Evolutionary conservation across 2,888 invertebrate genomes (phyloP).

Genomic region (Lochmaea crataegi): DNA sequence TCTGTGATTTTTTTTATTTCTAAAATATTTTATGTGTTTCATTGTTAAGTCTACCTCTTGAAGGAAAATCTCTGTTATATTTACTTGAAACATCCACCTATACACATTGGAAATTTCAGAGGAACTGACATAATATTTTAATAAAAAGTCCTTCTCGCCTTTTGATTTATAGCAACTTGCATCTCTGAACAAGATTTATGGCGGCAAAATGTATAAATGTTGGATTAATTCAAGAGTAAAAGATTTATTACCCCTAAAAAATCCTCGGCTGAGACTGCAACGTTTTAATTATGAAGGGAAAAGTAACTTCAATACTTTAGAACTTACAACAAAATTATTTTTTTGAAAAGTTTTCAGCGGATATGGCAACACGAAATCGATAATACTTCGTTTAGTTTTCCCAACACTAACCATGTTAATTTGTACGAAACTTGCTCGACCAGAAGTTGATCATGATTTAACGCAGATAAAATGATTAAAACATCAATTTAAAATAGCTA

Average conservation of each 20-base stretch:
- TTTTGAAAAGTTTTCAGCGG: no score
- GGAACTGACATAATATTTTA: constrained; percentile 32
- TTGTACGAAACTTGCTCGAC: no score
- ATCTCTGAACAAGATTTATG: constrained; percentile 48
- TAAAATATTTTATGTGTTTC: neutral
- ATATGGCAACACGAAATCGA: no score
- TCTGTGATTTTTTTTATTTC: neutral
- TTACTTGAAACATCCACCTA: constrained; percentile 5
- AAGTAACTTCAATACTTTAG: neutral
- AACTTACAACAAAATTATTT: no score
- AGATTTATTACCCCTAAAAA: constrained; percentile 48
- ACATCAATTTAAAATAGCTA: no score
- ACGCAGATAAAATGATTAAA: no score
- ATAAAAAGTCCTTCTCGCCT: constrained; percentile 36
- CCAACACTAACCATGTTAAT: no score
- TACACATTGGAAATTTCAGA: constrained; percentile 20
- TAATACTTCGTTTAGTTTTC: no score
- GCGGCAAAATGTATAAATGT: constrained; percentile 53
- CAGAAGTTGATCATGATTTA: no score
- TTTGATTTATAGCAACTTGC: constrained; percentile 50
- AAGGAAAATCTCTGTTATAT: neutral
- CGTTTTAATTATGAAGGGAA: constrained; percentile 30
- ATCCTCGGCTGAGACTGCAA: constrained; percentile 22
- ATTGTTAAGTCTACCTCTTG: neutral
- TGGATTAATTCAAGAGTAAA: constrained; percentile 49